phyloP scores from a whole-genome alignment of 1,140 invertebrate genomes.

The Anagrus nilaparvatae region DNA sequence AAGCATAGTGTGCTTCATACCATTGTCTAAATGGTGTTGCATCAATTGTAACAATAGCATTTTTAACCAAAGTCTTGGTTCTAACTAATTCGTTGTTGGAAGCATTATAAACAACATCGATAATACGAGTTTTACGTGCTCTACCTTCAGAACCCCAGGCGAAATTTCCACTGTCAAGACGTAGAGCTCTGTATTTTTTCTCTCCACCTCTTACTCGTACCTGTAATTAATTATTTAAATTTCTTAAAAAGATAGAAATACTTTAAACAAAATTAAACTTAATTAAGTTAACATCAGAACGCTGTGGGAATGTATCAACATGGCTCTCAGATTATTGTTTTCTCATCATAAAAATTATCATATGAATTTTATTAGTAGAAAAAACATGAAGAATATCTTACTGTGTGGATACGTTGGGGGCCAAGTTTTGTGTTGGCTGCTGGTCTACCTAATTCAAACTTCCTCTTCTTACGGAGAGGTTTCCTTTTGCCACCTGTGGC shows the following conservation, averaged over 20 bases:
- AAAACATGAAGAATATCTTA: constrained; percentile 33
- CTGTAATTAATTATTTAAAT: constrained; percentile 11
- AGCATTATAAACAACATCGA: constrained; percentile 99
- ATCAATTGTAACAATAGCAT: constrained; percentile 95
- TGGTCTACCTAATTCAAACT: constrained; percentile 96
- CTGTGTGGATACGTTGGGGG: constrained; percentile 78
- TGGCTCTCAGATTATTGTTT: constrained; percentile 36
- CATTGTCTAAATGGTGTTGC: constrained; percentile 97
- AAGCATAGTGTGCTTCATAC: constrained; percentile 95
- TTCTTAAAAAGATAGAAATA: not conserved
- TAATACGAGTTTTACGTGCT: constrained; percentile 93
- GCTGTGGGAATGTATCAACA: constrained; percentile 37
- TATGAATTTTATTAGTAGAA: constrained; percentile 8
- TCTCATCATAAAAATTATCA: constrained; percentile 38
- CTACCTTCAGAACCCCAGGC: constrained; percentile 95
- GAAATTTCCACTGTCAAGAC: constrained; percentile 94
- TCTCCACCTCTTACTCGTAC: constrained; percentile 89
- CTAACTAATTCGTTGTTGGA: constrained; percentile 98
- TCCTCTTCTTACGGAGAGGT: constrained; percentile 96
- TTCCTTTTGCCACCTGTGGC: constrained; percentile 95
- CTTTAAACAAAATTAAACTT: not conserved
- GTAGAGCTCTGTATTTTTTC: constrained; percentile 89
- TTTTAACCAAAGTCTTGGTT: constrained; percentile 98
- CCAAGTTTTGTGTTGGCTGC: constrained; percentile 98
- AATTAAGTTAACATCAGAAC: constrained; percentile 25